A percentile compares a stretch with the other conserved stretches of the same genome.
phyloP scores from a whole-genome alignment of 2,113 vertebrate genomes.

The Microtus richardsoni region DNA sequence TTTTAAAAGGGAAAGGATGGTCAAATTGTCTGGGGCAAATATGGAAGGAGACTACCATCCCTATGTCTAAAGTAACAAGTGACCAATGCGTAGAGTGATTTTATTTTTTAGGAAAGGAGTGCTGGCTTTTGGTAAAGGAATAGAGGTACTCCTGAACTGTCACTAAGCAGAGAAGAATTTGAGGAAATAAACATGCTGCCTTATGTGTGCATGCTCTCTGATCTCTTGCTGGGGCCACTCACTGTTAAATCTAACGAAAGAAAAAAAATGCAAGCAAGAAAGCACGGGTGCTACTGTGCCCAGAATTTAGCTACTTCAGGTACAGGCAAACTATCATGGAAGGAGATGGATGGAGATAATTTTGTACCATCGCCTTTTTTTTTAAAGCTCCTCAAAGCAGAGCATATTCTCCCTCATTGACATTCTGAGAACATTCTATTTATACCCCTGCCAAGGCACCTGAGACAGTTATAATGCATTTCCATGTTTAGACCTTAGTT shows the following conservation, averaged over 20 bases:
- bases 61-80: not conserved
- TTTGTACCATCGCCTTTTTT: not conserved
- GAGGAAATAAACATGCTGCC: not conserved
- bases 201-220: not conserved
- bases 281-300: not conserved
- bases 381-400: not conserved
- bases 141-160: not conserved
- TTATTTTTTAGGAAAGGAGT: not conserved
- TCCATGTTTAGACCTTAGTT: slow-evolving; percentile 6
- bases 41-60: not conserved
- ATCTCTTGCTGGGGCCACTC: not conserved
- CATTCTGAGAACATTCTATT: slow-evolving; percentile 33
- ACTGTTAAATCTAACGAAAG: not conserved
- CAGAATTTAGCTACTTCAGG: not conserved
- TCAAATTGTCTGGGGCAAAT: not conserved
- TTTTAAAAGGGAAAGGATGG: not conserved
- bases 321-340: not conserved
- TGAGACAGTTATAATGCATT: slow-evolving; percentile 20
- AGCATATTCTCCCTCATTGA: not conserved
- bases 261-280: not conserved
- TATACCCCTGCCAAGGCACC: not conserved
- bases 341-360: not conserved
- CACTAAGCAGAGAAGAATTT: not conserved
- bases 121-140: not conserved
- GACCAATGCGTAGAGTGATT: not conserved